Evolutionary conservation across 37 sponge, comb jelly and placozoan species (phyloP), one percentile per base, ranked within the genome.

Genomic region (Dysidea cf. avara): DNA sequence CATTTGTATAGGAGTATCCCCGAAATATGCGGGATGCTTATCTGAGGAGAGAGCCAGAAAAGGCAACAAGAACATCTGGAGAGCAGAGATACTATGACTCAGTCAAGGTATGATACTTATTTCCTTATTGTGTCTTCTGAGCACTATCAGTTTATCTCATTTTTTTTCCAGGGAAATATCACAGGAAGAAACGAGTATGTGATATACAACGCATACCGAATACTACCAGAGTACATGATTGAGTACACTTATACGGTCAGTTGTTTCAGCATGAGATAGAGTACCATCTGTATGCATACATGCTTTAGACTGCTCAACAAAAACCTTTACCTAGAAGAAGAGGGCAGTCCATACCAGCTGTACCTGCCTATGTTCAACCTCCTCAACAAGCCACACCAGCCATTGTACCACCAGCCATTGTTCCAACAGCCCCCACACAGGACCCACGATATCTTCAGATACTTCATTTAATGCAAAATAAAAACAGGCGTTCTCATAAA

Each of bases 181-280:
- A 26, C 67, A 13, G 87, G 87, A 36, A 52, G 48, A 14, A 71
- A 81, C 35, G 92, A 91, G 49, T 86, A 50, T 68, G 75, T 91
- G 9, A 68, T 91, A 24, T 91, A 91, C 71, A 91, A 91, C 52
- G 63, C 75, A 5, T 91, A 91, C 47, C 66, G 92, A 7, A 78
- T 72, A 25, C 56, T 86, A 50, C 92, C 92, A 0, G 83, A 84
- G 63, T 91, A 91, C 59, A 57, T 86, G 22, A 77, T 91, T 17
- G 79, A 91, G 53, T 91, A 91, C 46, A 43, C 46, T 9, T 43
- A 12, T 9, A 43, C 46, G 9, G 46, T 43, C 46, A 43, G 46
- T 43, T 43, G 9, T 43, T 43, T 43, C 5, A n/a, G n/a, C n/a
- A n/a, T n/a, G n/a, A n/a, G n/a, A n/a, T n/a, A n/a, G n/a, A n/a